phyloP scores from a whole-genome alignment of 2,113 vertebrate species.

The Nibea albiflora region DNA sequence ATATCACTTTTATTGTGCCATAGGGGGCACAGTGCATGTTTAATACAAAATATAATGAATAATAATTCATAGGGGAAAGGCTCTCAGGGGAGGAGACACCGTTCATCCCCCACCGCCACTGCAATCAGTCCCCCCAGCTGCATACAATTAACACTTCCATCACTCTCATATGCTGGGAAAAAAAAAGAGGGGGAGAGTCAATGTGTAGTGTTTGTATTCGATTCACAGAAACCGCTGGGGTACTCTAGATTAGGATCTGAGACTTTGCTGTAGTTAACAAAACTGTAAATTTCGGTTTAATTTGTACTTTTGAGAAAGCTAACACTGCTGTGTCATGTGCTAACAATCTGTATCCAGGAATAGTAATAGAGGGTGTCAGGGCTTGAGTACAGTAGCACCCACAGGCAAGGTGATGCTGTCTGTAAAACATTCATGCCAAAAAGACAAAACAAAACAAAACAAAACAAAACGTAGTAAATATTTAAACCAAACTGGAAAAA shows the following conservation, averaged over 20 bases:
- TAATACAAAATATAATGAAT: slow-evolving; percentile 58
- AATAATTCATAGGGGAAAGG: slow-evolving; percentile 59
- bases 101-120: slow-evolving; percentile 3
- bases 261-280: slow-evolving; percentile 29
- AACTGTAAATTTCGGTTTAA: slow-evolving; percentile 31
- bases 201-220: slow-evolving; percentile 53
- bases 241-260: slow-evolving; percentile 21
- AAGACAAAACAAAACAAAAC: background rate
- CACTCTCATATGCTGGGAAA: slow-evolving; percentile 47
- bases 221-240: slow-evolving; percentile 40
- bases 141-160: slow-evolving; percentile 66
- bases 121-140: slow-evolving; percentile 66
- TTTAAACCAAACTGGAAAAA: slow-evolving; percentile 13
- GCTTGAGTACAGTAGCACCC: slow-evolving; percentile 31
- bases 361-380: slow-evolving; percentile 34
- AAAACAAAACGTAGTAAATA: slow-evolving; percentile 25
- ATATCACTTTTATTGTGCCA: slow-evolving; percentile 60
- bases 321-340: slow-evolving; percentile 11
- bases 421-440: slow-evolving; percentile 49
- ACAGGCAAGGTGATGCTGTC: slow-evolving; percentile 54
- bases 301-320: slow-evolving; percentile 14
- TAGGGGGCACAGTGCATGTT: slow-evolving; percentile 47
- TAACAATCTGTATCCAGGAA: slow-evolving; percentile 33
- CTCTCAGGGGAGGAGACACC: slow-evolving; percentile 29
- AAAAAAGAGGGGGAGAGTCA: slow-evolving; percentile 30